Evolutionary conservation across 2,113 vertebrate genomes (phyloP).

Genomic region (Psilopogon haemacephalus): DNA sequence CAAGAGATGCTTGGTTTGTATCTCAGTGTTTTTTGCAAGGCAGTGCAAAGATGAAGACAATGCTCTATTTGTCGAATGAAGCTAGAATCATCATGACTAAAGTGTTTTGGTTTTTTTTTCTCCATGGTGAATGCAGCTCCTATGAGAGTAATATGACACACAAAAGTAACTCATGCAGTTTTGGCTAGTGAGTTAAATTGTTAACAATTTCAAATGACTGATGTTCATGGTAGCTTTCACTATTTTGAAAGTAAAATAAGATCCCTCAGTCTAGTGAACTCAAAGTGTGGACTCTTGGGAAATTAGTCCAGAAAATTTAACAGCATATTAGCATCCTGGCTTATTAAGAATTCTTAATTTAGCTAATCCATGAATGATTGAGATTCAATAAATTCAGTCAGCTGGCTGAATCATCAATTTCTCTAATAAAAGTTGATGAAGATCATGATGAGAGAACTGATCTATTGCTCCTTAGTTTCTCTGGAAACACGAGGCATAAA

Average conservation of each 20-base stretch:
- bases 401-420: slow-evolving; percentile 19
- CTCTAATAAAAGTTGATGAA: background rate
- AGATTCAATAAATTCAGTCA: background rate
- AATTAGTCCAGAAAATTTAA: slow-evolving; percentile 3
- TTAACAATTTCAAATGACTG: background rate
- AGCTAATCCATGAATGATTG: background rate
- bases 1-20: background rate
- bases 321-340: background rate
- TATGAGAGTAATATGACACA: background rate
- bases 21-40: background rate
- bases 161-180: background rate
- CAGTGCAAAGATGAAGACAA: background rate
- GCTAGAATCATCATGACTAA: background rate
- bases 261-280: background rate
- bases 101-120: background rate
- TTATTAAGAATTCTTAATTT: slow-evolving; percentile 24
- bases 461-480: background rate
- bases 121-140: background rate
- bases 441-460: background rate
- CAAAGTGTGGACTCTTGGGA: background rate
- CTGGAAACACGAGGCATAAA: background rate
- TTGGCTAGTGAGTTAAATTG: background rate
- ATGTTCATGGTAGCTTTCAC: background rate
- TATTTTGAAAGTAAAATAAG: background rate
- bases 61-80: background rate